Percentiles rank a stretch among this genome's conserved stretches.
Conservation (phyloP, 2,888 invertebrate species). For the Taphrorychus bicolor region DNA sequence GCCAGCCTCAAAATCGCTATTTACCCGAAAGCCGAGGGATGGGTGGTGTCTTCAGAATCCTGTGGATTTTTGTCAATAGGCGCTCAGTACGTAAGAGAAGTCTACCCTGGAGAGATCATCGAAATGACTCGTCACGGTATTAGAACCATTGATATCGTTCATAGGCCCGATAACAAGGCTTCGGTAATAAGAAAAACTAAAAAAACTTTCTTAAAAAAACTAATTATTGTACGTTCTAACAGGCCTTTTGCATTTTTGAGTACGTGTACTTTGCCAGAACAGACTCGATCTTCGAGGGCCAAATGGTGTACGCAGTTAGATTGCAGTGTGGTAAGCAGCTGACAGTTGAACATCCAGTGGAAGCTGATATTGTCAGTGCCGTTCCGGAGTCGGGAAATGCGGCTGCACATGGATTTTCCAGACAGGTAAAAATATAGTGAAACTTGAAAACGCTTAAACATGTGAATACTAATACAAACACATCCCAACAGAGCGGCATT, state of each 20-base stretch:
- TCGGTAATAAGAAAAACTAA: neutral
- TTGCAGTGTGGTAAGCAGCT: constrained; percentile 93
- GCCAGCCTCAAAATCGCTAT: too few relatives aligned
- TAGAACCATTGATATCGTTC: constrained; percentile 85
- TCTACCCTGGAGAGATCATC: constrained; percentile 95
- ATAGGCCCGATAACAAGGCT: constrained; percentile 74
- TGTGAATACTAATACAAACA: too few relatives aligned
- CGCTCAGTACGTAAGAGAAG: constrained; percentile 91
- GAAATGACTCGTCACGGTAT: constrained; percentile 89
- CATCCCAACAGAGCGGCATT: constrained; percentile 74
- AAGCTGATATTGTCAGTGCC: constrained; percentile 95
- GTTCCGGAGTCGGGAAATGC: constrained; percentile 98
- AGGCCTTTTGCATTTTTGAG: constrained; percentile 98
- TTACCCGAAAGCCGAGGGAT: constrained; percentile 85
- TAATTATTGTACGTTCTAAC: constrained; percentile 49
- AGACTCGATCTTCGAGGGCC: constrained; percentile 95
- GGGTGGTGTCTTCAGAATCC: constrained; percentile 97
- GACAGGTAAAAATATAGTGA: constrained; percentile 68
- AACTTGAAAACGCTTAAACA: too few relatives aligned
- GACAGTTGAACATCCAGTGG: constrained; percentile 88
- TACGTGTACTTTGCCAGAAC: constrained; percentile 98
- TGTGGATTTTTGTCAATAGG: constrained; percentile 96
- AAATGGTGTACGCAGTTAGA: constrained; percentile 94
- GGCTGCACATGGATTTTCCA: constrained; percentile 93
- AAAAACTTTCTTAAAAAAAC: neutral